Base-by-base conservation (phyloP, 1,140 invertebrate genomes). In the Potamilus streckersoni region DNA sequence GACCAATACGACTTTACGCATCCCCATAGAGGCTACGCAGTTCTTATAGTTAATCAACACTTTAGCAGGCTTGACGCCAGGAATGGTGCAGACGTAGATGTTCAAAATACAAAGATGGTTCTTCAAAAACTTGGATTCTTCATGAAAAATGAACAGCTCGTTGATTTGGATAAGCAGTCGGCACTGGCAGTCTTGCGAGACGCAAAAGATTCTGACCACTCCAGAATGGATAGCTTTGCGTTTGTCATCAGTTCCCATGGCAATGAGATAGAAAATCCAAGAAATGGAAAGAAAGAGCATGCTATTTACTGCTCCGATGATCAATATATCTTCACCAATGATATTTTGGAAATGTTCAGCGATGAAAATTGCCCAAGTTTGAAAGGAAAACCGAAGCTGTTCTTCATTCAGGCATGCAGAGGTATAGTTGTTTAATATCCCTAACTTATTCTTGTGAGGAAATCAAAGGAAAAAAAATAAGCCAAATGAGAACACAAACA, bases 1-100 rank as follows among this genome's bases (percentile, higher is more conserved):
- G 69, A 80, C 20, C 16, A 55, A 38, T 81, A 81, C 55, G 56
- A 65, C 20, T 73, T 76, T 60, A 66, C 20, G 17, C 58, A 76
- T 64, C 16, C 12, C 4, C 60, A 31, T 19, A 55, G 71, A 27
- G 80, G 80, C 19, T 58, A 76, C 56, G 74, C 74, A 4, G 58
- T 81, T 55, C 63, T 81, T 31, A 69, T 81, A n/a, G 61, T 73
- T 31, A 81, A 81, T 69, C 60, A 73, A 19, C 67, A 60, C 8
- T 81, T 81, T 38, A 23, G 66, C 20, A 65, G 68, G 17, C 66
- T 74, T 14, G 27, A 49, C 0, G 17, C n/a, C 15, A 60, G 80
- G 8, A 63, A 75, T 58, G 80, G 80, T 8, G 72, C 73, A 38
- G 27, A 74, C 3, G 23, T 73, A 31, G 80, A 81, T 69, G 56